A percentile compares a stretch with the other conserved stretches of the same genome.
phyloP scores from a whole-genome alignment of 2,113 vertebrate species.

The Perccottus glenii region DNA sequence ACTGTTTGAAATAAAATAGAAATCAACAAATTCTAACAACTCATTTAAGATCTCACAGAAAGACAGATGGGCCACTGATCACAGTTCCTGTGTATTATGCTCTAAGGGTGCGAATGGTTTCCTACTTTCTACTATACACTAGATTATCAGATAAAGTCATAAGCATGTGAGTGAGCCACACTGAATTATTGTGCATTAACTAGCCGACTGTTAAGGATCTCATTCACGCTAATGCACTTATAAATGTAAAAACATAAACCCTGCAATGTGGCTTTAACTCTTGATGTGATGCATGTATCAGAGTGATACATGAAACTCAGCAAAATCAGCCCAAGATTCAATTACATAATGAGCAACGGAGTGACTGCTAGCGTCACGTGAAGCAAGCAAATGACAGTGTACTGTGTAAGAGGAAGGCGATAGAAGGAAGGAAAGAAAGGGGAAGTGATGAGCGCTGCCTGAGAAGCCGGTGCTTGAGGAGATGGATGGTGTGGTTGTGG shows the following conservation, averaged over 20 bases:
- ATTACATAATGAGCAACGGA: slow-evolving; percentile 56
- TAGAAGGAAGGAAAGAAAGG: slow-evolving; percentile 48
- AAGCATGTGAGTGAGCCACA: slow-evolving; percentile 4
- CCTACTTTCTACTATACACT: not conserved
- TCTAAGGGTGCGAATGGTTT: not conserved
- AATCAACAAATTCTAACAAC: too few relatives aligned
- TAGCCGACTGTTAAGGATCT: slow-evolving; percentile 17
- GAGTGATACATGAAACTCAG: slow-evolving; percentile 39
- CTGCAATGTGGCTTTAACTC: slow-evolving; percentile 34
- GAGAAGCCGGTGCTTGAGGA: slow-evolving; percentile 58
- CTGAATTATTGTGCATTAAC: slow-evolving; percentile 18
- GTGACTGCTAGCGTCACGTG: slow-evolving; percentile 22
- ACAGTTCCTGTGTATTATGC: too few relatives aligned
- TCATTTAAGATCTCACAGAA: too few relatives aligned
- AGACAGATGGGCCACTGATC: too few relatives aligned
- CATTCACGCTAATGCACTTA: slow-evolving; percentile 25
- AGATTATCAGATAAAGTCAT: slow-evolving; percentile 10
- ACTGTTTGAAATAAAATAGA: too few relatives aligned
- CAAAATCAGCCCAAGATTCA: slow-evolving; percentile 23
- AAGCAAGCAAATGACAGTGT: slow-evolving; percentile 7
- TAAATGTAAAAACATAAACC: slow-evolving; percentile 28
- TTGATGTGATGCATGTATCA: slow-evolving; percentile 17
- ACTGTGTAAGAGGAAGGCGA: slow-evolving; percentile 17
- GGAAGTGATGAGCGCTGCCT: slow-evolving; percentile 62
- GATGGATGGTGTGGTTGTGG: slow-evolving; percentile 61